Base-by-base conservation (phyloP, 2,113 vertebrate genomes). In the Accipiter cooperii region DNA sequence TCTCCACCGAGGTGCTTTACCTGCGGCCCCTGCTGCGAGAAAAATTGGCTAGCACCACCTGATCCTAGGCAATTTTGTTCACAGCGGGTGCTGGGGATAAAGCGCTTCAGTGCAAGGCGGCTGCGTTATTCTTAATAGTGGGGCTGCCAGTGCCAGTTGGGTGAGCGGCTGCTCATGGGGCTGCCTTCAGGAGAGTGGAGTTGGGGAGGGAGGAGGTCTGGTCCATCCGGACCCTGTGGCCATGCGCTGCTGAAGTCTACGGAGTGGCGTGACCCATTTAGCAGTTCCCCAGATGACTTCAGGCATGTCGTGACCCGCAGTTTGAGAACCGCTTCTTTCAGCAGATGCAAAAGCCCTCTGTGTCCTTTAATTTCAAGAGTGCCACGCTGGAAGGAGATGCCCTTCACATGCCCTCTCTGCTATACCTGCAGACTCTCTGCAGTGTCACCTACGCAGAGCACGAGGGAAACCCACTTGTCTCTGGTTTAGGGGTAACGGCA, bases 11-110 rank as follows among this genome's bases (percentile, higher is more conserved):
- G 97, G 96, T 96, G 91, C 94, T 97, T 97, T 96, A 97, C 96
- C 96, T 96, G 96, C 26, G 12, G 95, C 93, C 80, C 97, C 97
- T 90, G 96, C 97, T 98, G 97, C 6, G 97, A 97, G 95, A 86
- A 93, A 97, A 97, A 98, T 97, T 98, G 97, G 95, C 96, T 97
- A 49, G 54, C 94, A 96, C 95, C 97, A 96, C 94, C 96, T 96
- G 97, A 97, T 96, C 96, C 90, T 28, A 95, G 91, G 94, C 96
- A 98, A 97, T 97, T 98, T 95, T 64, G 64, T 57, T 97, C 97
- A 89, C 97, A 98, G 97, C 93, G 31, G 97, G 96, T n/a, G 86
- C 91, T 82, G 88, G 84, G 96, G 95, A 96, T 96, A n/a, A 94
- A 91, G 94, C 17, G 18, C 84, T 82, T 25, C 84, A 42, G 87